Conservation (phyloP, 2,888 invertebrate genomes). For the Arctia plantaginis region DNA sequence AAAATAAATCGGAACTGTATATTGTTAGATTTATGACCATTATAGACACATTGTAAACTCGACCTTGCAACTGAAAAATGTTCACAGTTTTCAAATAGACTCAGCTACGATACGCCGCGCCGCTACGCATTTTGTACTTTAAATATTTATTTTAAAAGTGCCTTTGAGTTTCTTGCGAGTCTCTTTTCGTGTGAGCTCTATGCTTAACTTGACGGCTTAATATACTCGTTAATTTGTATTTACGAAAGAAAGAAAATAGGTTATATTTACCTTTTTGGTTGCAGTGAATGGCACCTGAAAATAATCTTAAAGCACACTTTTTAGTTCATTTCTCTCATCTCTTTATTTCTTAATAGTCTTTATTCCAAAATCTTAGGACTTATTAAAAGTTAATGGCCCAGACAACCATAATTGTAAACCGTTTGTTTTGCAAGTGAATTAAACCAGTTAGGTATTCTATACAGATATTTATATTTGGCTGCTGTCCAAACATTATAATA, state of each 20-base stretch:
- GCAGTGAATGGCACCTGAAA: background rate
- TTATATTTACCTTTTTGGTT: background rate
- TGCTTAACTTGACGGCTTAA: background rate
- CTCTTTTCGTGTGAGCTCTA: background rate
- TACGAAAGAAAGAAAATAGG: background rate
- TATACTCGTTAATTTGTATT: background rate
- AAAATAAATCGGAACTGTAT: background rate
- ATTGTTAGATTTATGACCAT: background rate
- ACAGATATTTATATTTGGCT: constrained; percentile 63
- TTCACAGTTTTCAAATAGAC: background rate
- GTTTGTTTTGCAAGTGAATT: constrained; percentile 50
- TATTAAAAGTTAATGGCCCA: constrained; percentile 14
- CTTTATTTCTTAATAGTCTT: background rate
- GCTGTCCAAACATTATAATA: constrained; percentile 58
- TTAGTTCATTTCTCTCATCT: background rate
- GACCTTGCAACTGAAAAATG: background rate
- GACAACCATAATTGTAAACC: background rate
- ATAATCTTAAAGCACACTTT: background rate
- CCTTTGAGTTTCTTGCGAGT: background rate
- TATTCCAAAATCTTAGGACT: background rate
- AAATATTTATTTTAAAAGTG: background rate
- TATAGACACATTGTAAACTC: background rate
- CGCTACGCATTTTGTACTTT: background rate
- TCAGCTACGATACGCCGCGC: background rate
- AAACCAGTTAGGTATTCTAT: constrained; percentile 53